These are phyloP conservation scores for Lepidocyrtinus sp. DNA, from an alignment of 2,888 invertebrate species.

Conservation along the genomic window DNA sequence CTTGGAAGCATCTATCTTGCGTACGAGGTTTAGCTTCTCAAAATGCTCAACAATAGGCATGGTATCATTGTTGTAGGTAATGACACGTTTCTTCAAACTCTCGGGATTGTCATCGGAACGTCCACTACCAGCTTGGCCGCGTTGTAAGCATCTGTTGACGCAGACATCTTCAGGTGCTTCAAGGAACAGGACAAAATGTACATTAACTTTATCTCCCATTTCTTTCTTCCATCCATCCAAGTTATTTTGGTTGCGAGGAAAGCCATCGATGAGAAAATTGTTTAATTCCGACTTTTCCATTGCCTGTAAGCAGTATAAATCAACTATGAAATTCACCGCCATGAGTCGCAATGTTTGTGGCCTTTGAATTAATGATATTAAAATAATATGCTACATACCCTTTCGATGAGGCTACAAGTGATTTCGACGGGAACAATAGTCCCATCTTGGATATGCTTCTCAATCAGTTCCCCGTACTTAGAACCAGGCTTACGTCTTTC, in stretches of 20 bases:
- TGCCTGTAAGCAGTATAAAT: conserved; percentile 69
- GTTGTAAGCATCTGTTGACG: conserved; percentile 85
- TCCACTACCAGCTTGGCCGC: conserved; percentile 90
- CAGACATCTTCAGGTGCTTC: conserved; percentile 90
- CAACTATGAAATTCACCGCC: not conserved
- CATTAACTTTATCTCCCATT: conserved; percentile 87
- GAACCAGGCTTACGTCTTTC: conserved; percentile 90
- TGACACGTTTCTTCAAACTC: conserved; percentile 87
- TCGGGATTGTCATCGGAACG: conserved; percentile 95
- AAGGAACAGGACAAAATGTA: conserved; percentile 93
- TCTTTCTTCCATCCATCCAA: conserved; percentile 91
- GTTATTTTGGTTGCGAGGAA: conserved; percentile 97
- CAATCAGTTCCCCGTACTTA: conserved; percentile 91
- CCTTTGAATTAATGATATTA: not conserved
- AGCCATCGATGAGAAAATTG: conserved; percentile 97
- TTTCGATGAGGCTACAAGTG: conserved; percentile 94
- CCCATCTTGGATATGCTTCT: conserved; percentile 91
- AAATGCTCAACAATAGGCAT: conserved; percentile 92
- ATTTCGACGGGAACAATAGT: conserved; percentile 98
- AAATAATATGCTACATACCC: conserved; percentile 75
- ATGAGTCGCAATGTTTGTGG: not conserved
- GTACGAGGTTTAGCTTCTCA: conserved; percentile 80
- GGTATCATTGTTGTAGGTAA: conserved; percentile 88
- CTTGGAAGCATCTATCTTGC: conserved; percentile 82
- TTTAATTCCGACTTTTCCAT: conserved; percentile 77